These are phyloP conservation scores for Unio pictorum DNA, from an alignment of 2,888 invertebrate genomes.

Conservation along the genomic window DNA sequence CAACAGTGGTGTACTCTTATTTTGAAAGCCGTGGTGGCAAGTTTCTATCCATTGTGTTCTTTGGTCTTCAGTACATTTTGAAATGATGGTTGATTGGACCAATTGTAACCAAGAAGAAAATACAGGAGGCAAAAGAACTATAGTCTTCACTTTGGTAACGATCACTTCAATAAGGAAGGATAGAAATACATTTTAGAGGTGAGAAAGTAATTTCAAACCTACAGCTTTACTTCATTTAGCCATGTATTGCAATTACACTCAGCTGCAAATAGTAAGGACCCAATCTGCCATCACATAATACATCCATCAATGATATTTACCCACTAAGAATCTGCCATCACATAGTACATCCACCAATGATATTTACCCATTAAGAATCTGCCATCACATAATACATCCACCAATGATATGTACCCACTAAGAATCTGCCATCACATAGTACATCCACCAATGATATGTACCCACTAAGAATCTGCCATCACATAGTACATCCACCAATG, in stretches of 20 bases:
- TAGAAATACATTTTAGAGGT: constrained; percentile 74
- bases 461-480: too few species aligned
- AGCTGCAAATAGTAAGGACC: not conserved
- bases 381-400: too few species aligned
- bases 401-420: too few species aligned
- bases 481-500: too few species aligned
- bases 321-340: too few species aligned
- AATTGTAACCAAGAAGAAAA: constrained; percentile 72
- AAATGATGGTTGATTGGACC: constrained; percentile 72
- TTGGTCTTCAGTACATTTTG: constrained; percentile 74
- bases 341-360: too few species aligned
- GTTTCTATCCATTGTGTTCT: constrained; percentile 72
- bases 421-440: too few species aligned
- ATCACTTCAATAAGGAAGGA: constrained; percentile 73
- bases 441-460: too few species aligned
- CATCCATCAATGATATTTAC: not conserved
- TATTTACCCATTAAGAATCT: too few species aligned
- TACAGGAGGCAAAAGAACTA: constrained; percentile 72
- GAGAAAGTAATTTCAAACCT: constrained; percentile 3
- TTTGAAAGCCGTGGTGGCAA: constrained; percentile 74
- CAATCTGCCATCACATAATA: not conserved
- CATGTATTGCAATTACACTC: not conserved
- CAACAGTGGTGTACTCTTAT: constrained; percentile 72
- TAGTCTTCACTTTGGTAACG: constrained; percentile 66
- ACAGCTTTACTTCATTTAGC: not conserved